These are phyloP conservation scores for Oncorhynchus gorbuscha DNA, from an alignment of 2,113 vertebrate species.

Conservation along the genomic window DNA sequence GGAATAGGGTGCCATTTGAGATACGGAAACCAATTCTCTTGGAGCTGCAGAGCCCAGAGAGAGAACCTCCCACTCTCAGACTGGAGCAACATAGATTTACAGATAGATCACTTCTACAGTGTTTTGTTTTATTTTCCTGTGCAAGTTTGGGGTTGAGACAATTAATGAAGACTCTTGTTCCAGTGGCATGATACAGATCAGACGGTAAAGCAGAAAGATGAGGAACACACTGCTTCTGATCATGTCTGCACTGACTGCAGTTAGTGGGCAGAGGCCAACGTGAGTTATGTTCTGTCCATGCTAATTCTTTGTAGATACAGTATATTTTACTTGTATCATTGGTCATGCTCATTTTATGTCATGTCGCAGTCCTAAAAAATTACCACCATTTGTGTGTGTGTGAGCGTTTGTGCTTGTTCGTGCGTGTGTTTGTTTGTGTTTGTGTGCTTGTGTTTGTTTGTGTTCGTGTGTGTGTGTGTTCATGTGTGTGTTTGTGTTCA, in stretches of 20 bases:
- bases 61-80: not conserved
- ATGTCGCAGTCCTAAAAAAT: no score
- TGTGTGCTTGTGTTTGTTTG: not conserved
- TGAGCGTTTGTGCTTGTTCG: not conserved
- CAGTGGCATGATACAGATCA: slow-evolving; percentile 2
- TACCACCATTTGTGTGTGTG: no score
- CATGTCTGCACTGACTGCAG: slow-evolving; percentile 34
- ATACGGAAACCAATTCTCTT: not conserved
- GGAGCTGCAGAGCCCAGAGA: not conserved
- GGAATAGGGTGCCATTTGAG: not conserved
- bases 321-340: no score
- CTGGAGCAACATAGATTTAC: not conserved
- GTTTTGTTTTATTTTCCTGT: not conserved
- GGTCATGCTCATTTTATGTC: no score
- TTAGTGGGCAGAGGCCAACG: slow-evolving; percentile 54
- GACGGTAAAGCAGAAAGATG: not conserved
- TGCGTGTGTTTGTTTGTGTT: not conserved
- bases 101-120: not conserved
- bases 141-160: not conserved
- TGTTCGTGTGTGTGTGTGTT: not conserved
- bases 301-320: no score
- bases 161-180: not conserved
- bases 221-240: slow-evolving; percentile 22
- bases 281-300: slow-evolving; percentile 55
- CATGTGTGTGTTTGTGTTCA: not conserved